Conservation (phyloP, 2,888 invertebrate genomes). For the Coleophora deauratella region DNA sequence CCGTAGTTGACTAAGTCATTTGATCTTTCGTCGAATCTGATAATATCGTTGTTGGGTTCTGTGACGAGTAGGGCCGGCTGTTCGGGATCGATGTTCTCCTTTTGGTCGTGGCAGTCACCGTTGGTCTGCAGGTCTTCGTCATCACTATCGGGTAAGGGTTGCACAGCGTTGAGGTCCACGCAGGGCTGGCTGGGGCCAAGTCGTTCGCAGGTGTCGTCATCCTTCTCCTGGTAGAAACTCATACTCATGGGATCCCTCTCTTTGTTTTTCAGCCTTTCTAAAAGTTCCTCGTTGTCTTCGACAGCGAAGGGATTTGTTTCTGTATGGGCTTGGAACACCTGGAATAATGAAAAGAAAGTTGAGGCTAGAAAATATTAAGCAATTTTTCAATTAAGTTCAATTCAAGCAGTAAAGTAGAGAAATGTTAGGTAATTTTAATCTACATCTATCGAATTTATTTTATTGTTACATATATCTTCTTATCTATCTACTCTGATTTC, state of each 20-base stretch:
- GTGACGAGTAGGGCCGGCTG: constrained; percentile 33
- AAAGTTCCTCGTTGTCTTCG: constrained; percentile 60
- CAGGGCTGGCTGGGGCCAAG: constrained; percentile 46
- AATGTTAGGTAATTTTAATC: too few relatives aligned
- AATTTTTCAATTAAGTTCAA: too few relatives aligned
- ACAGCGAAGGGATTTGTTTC: constrained; percentile 63
- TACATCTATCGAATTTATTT: too few relatives aligned
- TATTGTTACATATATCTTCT: too few relatives aligned
- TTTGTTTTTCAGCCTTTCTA: constrained; percentile 69
- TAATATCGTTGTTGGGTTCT: constrained; percentile 57
- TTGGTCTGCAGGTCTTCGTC: constrained; percentile 56
- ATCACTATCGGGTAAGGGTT: constrained; percentile 69
- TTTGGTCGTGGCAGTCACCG: constrained; percentile 38
- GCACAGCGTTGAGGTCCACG: constrained; percentile 76
- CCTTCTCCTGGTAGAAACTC: constrained; percentile 78
- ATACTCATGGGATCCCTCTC: constrained; percentile 78
- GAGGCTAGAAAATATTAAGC: too few relatives aligned
- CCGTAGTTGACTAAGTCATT: constrained; percentile 34
- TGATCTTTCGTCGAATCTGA: constrained; percentile 44
- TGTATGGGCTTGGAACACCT: constrained; percentile 63
- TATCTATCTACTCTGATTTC: too few relatives aligned
- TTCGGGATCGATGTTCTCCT: constrained; percentile 52
- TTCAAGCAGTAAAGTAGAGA: too few relatives aligned
- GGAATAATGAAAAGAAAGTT: too few relatives aligned
- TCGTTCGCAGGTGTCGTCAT: constrained; percentile 66